Conservation (phyloP, 2,113 vertebrate genomes). For the Neolamprologus longior region DNA sequence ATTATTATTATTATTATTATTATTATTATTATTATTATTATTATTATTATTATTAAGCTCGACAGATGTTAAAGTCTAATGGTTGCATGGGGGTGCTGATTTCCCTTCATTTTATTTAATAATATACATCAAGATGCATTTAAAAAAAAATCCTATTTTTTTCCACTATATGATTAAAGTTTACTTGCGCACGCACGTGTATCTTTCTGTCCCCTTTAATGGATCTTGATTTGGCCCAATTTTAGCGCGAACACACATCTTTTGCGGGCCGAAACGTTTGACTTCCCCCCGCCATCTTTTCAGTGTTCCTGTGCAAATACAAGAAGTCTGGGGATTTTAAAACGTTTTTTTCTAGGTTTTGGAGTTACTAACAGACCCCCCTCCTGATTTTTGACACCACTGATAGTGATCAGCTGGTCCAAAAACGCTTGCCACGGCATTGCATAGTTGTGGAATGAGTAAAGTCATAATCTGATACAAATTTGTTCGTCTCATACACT, state of each 20-base stretch:
- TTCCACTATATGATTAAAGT: background rate
- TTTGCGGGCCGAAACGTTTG: background rate
- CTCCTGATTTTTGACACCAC: background rate
- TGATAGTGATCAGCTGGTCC: background rate
- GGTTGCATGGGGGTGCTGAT: background rate
- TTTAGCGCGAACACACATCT: background rate
- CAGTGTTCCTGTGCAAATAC: constrained; percentile 6
- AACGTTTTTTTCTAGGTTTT: background rate
- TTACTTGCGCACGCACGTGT: background rate
- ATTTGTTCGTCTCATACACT: background rate
- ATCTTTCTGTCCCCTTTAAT: background rate
- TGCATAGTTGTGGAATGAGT: background rate
- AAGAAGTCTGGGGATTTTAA: background rate
- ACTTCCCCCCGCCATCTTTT: background rate
- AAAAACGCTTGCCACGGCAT: background rate
- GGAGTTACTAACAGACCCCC: background rate
- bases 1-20: constrained; percentile 54
- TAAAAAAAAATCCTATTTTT: background rate
- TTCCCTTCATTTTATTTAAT: background rate
- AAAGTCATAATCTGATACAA: background rate
- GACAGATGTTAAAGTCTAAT: background rate
- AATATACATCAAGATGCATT: background rate
- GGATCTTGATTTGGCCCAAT: background rate
- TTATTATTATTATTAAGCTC: constrained; percentile 43
- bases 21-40: constrained; percentile 30